Conservation (phyloP, 2,113 vertebrate genomes). For the crab-eating macaque (Macaca fascicularis) region T2T-MFA8v1.1 NC_088392.1:81633501-81634000, state of each 20-base stretch:
- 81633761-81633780: background rate
- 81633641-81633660: background rate
- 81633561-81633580: background rate
- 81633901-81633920: background rate
- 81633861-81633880: background rate
- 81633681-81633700: background rate
- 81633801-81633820: background rate
- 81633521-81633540: too few species aligned
- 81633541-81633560: background rate
- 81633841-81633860: background rate
- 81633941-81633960: background rate
- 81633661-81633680: conserved; percentile 13
- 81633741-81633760: background rate
- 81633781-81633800: background rate
- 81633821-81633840: background rate
- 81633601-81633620: background rate
- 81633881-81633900: background rate
- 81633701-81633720: background rate
- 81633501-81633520: too few species aligned
- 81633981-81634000: background rate
- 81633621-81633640: conserved; percentile 17
- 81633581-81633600: background rate
- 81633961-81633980: background rate
- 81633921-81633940: background rate
- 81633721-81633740: background rate